These are phyloP conservation scores for Drosophila ercepeae DNA, from an alignment of 1,140 invertebrate species.

Conservation along the genomic window DNA sequence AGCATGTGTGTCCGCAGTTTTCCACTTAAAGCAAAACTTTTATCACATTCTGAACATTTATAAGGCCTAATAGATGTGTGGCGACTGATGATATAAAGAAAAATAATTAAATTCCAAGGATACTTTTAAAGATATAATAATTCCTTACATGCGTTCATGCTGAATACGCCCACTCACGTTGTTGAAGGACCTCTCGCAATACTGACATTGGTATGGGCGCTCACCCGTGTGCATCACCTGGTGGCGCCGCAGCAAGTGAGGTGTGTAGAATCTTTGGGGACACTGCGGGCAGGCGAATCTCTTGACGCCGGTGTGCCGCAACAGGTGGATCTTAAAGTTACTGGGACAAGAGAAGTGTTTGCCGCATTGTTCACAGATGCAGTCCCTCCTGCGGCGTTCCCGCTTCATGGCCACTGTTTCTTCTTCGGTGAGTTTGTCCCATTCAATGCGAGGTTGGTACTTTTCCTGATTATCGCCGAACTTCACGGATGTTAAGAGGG, in stretches of 20 bases:
- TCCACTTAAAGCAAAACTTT: constrained; percentile 98
- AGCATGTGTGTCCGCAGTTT: constrained; percentile 99
- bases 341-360: constrained; percentile 63
- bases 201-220: constrained; percentile 53
- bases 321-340: constrained; percentile 66
- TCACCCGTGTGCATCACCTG: constrained; percentile 39
- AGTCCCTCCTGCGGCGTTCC: constrained; percentile 62
- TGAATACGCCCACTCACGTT: constrained; percentile 60
- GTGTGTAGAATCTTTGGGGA: constrained; percentile 56
- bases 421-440: constrained; percentile 58
- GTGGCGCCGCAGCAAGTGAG: constrained; percentile 59
- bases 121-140: too few relatives aligned
- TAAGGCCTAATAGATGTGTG: constrained; percentile 91
- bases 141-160: constrained; percentile 56
- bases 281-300: constrained; percentile 51
- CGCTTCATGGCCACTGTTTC: constrained; percentile 56
- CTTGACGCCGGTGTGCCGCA: constrained; percentile 55
- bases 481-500: constrained; percentile 26
- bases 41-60: constrained; percentile 98
- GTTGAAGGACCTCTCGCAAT: constrained; percentile 51
- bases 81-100: constrained; percentile 25
- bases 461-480: constrained; percentile 42
- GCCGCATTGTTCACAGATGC: constrained; percentile 66
- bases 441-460: constrained; percentile 50
- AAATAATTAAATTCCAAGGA: not conserved